phyloP scores from a whole-genome alignment of 1,140 invertebrate genomes.

The Spodoptera litura region DNA sequence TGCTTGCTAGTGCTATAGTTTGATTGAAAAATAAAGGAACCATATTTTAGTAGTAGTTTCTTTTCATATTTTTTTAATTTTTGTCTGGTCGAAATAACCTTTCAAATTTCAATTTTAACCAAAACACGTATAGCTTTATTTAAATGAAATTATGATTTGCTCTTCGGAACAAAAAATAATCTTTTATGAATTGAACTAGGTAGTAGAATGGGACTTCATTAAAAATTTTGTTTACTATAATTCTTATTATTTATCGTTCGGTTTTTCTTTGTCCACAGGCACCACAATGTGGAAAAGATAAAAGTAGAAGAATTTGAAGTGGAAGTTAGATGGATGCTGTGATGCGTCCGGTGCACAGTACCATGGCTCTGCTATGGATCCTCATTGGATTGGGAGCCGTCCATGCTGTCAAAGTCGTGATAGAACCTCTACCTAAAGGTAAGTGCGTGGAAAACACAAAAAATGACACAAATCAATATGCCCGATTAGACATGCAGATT shows the following conservation, averaged over 20 bases:
- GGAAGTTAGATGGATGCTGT: conserved; percentile 67
- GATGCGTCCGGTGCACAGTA: conserved; percentile 53
- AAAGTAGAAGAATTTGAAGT: conserved; percentile 41
- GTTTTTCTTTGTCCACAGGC: conserved; percentile 65
- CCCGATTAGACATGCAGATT: neutral
- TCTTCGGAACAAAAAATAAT: no score
- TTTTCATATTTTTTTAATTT: no score
- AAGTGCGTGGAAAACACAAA: conserved; percentile 51
- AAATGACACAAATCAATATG: neutral
- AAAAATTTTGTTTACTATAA: no score
- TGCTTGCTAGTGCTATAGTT: neutral
- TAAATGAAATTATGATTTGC: no score
- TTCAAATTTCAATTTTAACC: no score
- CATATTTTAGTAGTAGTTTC: no score
- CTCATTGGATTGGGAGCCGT: conserved; percentile 66
- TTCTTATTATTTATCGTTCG: no score
- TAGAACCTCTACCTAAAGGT: conserved; percentile 83
- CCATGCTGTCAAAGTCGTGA: conserved; percentile 77
- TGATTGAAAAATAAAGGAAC: neutral
- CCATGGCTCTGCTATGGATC: conserved; percentile 74
- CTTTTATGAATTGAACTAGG: no score
- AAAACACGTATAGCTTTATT: no score
- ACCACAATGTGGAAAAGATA: conserved; percentile 66
- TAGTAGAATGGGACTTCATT: no score
- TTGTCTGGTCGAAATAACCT: no score